phyloP scores from a whole-genome alignment of 2,888 invertebrate species.

The Melanchra persicariae region DNA sequence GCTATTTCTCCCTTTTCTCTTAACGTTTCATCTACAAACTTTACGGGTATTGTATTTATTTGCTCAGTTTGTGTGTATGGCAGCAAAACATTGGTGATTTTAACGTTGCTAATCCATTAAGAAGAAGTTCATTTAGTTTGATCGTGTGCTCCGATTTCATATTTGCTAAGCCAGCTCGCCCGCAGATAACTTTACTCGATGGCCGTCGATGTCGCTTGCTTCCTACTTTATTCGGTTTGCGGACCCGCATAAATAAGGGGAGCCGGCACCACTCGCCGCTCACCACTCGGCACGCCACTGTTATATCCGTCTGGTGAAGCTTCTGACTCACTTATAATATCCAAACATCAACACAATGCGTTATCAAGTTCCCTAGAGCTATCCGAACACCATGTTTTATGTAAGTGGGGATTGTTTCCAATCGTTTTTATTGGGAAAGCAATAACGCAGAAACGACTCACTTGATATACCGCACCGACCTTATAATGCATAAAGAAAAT shows the following conservation, averaged over 20 bases:
- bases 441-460: slow-evolving; percentile 84
- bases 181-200: slow-evolving; percentile 85
- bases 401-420: slow-evolving; percentile 80
- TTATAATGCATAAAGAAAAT: slow-evolving; percentile 87
- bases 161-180: slow-evolving; percentile 83
- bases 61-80: slow-evolving; percentile 70
- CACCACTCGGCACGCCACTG: slow-evolving; percentile 76
- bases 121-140: slow-evolving; percentile 76
- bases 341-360: slow-evolving; percentile 76
- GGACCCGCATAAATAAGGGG: slow-evolving; percentile 87
- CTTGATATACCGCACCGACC: slow-evolving; percentile 82
- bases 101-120: slow-evolving; percentile 71
- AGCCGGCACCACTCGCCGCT: slow-evolving; percentile 75
- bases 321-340: slow-evolving; percentile 70
- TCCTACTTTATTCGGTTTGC: slow-evolving; percentile 85
- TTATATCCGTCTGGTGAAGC: slow-evolving; percentile 69
- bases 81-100: slow-evolving; percentile 70
- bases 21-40: slow-evolving; percentile 86
- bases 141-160: slow-evolving; percentile 79
- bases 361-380: slow-evolving; percentile 72
- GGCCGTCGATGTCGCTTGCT: slow-evolving; percentile 79
- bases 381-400: slow-evolving; percentile 78
- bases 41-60: slow-evolving; percentile 80
- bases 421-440: slow-evolving; percentile 82
- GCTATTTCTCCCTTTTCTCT: slow-evolving; percentile 87